phyloP scores from a whole-genome alignment of 2,113 vertebrate genomes.

The Nesogale talazaci region DNA sequence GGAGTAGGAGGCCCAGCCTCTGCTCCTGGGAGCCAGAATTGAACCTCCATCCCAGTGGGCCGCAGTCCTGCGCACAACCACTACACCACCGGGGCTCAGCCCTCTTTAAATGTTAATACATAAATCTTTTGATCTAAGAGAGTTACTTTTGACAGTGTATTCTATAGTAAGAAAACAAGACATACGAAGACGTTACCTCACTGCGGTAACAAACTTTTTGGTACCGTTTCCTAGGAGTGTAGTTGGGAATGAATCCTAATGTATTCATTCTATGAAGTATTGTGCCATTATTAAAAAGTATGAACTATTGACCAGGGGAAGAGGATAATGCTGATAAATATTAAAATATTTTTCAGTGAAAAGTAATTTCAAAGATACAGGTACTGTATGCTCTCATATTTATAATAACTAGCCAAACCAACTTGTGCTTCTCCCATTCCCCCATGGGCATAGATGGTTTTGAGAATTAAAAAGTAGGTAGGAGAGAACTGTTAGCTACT shows the following conservation, averaged over 20 bases:
- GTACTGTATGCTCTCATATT: background rate
- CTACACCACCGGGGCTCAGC: no score
- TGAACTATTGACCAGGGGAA: background rate
- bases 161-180: no score
- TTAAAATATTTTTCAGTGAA: slow-evolving; percentile 18
- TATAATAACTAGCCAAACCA: background rate
- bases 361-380: background rate
- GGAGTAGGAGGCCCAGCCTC: no score
- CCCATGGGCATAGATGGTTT: background rate
- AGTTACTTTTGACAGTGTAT: no score
- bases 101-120: background rate
- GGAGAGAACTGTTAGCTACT: background rate
- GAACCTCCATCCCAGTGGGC: no score
- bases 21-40: no score
- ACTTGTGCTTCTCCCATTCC: background rate
- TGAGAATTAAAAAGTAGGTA: no score
- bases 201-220: background rate
- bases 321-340: background rate
- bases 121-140: background rate
- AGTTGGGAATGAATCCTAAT: no score
- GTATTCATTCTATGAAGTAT: background rate
- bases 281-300: background rate
- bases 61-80: no score
- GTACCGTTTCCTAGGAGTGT: no score
- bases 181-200: no score